phyloP scores from a whole-genome alignment of 2,888 invertebrate genomes.

The Linnaemya tessellans region DNA sequence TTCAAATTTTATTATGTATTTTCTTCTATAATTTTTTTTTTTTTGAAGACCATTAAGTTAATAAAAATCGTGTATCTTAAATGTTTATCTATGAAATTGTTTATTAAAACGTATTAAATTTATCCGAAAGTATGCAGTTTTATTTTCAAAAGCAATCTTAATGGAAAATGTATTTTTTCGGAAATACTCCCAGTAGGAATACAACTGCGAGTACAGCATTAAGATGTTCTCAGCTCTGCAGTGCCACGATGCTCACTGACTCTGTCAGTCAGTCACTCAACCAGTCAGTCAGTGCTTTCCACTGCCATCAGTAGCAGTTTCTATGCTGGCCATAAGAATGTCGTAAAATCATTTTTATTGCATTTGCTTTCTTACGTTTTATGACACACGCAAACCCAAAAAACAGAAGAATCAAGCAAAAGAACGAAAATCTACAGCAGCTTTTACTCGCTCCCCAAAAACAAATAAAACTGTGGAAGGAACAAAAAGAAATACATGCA shows the following conservation, averaged over 20 bases:
- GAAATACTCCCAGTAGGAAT: neutral
- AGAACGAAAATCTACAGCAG: constrained; percentile 3
- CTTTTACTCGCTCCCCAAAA: constrained; percentile 43
- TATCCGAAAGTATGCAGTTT: constrained; percentile 41
- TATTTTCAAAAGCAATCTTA: constrained; percentile 13
- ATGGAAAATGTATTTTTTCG: constrained; percentile 34
- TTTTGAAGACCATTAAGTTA: constrained; percentile 25
- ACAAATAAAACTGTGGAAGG: constrained; percentile 32
- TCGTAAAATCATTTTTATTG: constrained; percentile 74
- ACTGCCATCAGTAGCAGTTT: constrained; percentile 63
- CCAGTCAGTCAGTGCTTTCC: constrained; percentile 3
- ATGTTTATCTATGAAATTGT: constrained; percentile 53
- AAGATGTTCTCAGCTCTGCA: constrained; percentile 32
- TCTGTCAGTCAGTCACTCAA: constrained; percentile 30
- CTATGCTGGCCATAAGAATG: constrained; percentile 72
- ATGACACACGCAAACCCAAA: constrained; percentile 64
- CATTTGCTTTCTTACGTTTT: constrained; percentile 71
- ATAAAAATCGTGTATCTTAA: constrained; percentile 31
- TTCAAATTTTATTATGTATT: constrained; percentile 11
- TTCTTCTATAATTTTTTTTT: neutral
- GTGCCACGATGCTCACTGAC: constrained; percentile 42
- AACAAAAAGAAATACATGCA: constrained; percentile 17
- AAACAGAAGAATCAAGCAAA: neutral
- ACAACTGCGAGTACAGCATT: constrained; percentile 16
- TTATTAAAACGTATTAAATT: constrained; percentile 56